Conservation (phyloP, 2,113 vertebrate species). For the Isurus oxyrinchus region DNA sequence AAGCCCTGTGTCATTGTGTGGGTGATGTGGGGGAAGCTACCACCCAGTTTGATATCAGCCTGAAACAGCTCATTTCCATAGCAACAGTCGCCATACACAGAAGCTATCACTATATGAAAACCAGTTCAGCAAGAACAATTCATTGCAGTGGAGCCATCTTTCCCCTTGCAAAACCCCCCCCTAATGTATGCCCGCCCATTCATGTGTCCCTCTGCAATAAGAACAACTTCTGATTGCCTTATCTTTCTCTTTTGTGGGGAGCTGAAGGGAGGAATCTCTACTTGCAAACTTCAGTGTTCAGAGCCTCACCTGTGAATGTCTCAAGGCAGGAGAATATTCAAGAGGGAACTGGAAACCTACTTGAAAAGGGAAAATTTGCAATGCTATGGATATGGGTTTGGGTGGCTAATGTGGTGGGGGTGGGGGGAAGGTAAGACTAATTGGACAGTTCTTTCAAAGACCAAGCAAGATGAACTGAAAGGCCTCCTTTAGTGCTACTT, state of each 20-base stretch:
- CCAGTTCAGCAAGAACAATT: not conserved
- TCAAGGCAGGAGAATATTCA: not conserved
- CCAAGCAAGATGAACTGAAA: not conserved
- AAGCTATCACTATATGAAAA: not conserved
- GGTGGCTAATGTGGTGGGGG: not conserved
- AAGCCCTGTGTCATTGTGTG: not conserved
- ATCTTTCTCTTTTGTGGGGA: not conserved
- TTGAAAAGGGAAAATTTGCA: not conserved
- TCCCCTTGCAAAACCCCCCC: not conserved
- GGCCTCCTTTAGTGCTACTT: not conserved
- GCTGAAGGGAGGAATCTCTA: not conserved
- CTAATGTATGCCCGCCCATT: not conserved
- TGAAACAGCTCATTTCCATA: not conserved
- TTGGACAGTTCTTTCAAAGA: not conserved
- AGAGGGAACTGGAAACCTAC: not conserved
- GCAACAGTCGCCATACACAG: not conserved
- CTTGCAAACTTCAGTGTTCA: not conserved
- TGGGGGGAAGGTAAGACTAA: not conserved
- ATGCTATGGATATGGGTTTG: not conserved
- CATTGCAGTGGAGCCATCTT: not conserved
- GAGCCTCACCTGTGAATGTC: not conserved
- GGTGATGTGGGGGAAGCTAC: conserved; percentile 25
- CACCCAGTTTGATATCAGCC: not conserved
- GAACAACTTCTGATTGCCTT: not conserved
- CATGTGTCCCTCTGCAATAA: not conserved